A percentile compares a stretch with the other conserved stretches of the same genome.
Evolutionary conservation across 2,888 invertebrate species (phyloP).

Genomic region (Habrosyne pyritoides): DNA sequence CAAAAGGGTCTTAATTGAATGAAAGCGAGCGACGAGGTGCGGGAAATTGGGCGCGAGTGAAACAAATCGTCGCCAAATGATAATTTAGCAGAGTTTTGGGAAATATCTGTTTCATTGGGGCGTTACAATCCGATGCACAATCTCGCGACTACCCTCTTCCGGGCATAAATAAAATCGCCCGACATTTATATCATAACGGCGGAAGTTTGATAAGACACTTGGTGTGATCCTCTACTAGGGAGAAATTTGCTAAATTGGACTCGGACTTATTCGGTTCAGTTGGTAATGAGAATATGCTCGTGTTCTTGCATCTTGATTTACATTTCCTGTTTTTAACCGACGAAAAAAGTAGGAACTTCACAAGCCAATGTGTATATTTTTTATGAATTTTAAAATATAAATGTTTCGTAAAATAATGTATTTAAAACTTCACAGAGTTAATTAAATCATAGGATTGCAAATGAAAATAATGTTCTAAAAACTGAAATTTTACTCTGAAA

Average conservation of each 20-base stretch:
- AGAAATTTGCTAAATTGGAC: neutral
- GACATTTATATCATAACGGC: constrained; percentile 74
- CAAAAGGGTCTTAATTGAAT: constrained; percentile 45
- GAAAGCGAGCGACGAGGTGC: constrained; percentile 40
- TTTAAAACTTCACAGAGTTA: neutral
- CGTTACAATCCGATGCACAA: constrained; percentile 66
- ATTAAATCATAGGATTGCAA: neutral
- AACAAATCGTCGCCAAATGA: constrained; percentile 69
- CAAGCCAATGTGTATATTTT: too few species aligned
- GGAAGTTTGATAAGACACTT: constrained; percentile 73
- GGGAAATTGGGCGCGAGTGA: constrained; percentile 56
- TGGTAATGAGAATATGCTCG: neutral
- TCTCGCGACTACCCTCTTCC: constrained; percentile 69
- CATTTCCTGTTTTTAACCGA: neutral
- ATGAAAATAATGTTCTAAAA: neutral
- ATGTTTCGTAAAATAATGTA: too few species aligned
- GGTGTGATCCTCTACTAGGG: constrained; percentile 35
- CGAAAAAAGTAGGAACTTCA: neutral
- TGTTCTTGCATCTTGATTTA: neutral
- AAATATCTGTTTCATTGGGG: constrained; percentile 72
- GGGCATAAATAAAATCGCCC: constrained; percentile 73
- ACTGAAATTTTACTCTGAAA: too few species aligned
- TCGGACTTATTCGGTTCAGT: constrained; percentile 2
- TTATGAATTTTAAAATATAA: too few species aligned
- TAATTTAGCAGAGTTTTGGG: constrained; percentile 62